These are phyloP conservation scores for Germaria angustata DNA, from an alignment of 2,888 invertebrate genomes.

Conservation along the genomic window DNA sequence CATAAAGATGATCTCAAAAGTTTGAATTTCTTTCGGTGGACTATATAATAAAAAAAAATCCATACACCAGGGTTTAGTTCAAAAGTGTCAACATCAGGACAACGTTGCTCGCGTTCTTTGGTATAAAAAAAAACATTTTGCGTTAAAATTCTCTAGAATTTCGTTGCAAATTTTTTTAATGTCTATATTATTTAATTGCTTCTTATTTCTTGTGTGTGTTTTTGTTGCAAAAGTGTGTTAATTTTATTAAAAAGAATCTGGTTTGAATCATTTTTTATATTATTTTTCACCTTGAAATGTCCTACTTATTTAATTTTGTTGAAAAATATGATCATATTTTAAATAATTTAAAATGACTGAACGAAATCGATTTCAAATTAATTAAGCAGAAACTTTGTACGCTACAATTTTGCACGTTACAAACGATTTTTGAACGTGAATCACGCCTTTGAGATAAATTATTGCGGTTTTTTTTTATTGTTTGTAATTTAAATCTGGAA, in stretches of 20 bases:
- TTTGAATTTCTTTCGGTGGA: slow-evolving; percentile 5
- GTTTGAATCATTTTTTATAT: neutral
- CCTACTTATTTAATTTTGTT: neutral
- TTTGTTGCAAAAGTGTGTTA: slow-evolving; percentile 5
- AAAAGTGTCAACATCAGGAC: slow-evolving; percentile 66
- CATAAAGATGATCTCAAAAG: slow-evolving; percentile 23
- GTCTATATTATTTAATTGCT: neutral
- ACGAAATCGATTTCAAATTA: slow-evolving; percentile 15
- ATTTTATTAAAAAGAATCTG: neutral
- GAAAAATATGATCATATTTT: neutral
- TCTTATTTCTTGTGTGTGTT: neutral
- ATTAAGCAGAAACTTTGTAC: slow-evolving; percentile 16
- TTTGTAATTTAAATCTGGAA: neutral
- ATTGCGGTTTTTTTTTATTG: slow-evolving; percentile 4
- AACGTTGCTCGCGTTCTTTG: slow-evolving; percentile 68
- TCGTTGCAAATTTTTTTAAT: slow-evolving; percentile 3
- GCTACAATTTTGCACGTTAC: slow-evolving; percentile 38
- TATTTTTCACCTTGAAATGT: slow-evolving; percentile 1
- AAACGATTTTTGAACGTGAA: slow-evolving; percentile 48
- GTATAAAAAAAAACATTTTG: neutral
- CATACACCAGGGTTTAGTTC: slow-evolving; percentile 75
- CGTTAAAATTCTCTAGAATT: slow-evolving; percentile 26
- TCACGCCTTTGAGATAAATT: slow-evolving; percentile 44
- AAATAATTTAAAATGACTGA: neutral
- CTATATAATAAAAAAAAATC: slow-evolving; percentile 76